Evolutionary conservation across 2,113 vertebrate genomes (phyloP).

Genomic region (Epinephelus lanceolatus): DNA sequence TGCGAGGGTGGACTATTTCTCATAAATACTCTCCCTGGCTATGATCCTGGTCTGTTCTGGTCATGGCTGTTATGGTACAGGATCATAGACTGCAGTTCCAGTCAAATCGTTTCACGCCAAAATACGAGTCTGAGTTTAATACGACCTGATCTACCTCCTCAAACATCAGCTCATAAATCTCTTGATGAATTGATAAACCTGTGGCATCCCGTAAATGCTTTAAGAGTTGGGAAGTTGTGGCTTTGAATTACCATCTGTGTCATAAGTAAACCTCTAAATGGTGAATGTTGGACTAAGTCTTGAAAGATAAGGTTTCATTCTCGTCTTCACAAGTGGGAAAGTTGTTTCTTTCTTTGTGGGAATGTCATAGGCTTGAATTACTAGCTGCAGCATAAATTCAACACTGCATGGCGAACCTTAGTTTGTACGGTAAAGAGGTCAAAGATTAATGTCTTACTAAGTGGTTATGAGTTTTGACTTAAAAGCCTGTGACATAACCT

Average conservation of each 20-base stretch:
- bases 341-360: constrained; percentile 45
- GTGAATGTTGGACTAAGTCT: constrained; percentile 29
- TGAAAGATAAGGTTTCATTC: constrained; percentile 24
- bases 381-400: constrained; percentile 47
- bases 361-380: constrained; percentile 47
- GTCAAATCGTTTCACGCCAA: constrained; percentile 37
- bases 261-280: constrained; percentile 40
- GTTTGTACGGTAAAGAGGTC: constrained; percentile 51
- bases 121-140: constrained; percentile 34
- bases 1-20: constrained; percentile 68
- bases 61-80: constrained; percentile 47
- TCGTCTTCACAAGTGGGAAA: constrained; percentile 13
- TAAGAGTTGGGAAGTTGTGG: constrained; percentile 35
- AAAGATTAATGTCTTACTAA: constrained; percentile 59
- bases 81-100: constrained; percentile 44
- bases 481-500: constrained; percentile 52
- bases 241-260: constrained; percentile 48
- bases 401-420: constrained; percentile 34
- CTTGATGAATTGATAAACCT: constrained; percentile 36
- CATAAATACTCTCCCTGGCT: constrained; percentile 70
- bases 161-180: constrained; percentile 30
- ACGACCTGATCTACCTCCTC: constrained; percentile 19
- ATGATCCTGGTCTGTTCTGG: constrained; percentile 51
- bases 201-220: constrained; percentile 34
- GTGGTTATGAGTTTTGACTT: constrained; percentile 51